These are phyloP conservation scores for Nasonia vitripennis DNA, from an alignment of 1,140 invertebrate species.

Conservation along the genomic window DNA sequence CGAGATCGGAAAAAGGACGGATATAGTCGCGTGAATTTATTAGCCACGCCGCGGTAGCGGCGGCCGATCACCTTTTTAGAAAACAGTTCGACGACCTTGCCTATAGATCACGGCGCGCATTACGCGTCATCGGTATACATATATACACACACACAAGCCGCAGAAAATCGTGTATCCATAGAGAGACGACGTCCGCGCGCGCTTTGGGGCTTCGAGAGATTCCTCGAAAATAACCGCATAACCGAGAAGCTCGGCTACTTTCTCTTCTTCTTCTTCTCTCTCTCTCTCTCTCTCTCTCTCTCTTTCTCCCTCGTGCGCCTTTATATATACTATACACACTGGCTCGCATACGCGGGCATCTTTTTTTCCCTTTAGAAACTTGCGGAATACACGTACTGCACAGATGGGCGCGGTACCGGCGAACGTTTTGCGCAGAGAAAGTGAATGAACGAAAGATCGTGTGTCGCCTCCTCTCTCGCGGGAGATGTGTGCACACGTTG, in stretches of 20 bases:
- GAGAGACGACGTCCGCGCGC: not conserved
- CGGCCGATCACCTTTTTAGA: not conserved
- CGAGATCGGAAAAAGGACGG: not conserved
- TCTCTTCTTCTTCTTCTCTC: not conserved
- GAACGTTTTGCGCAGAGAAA: not conserved
- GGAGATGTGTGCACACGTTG: not conserved
- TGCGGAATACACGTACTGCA: not conserved
- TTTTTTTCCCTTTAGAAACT: not conserved
- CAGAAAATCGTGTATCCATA: not conserved
- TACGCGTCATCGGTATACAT: not conserved
- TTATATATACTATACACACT: not conserved
- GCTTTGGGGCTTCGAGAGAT: not conserved
- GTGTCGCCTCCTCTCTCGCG: not conserved
- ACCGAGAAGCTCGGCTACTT: not conserved
- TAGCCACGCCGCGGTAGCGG: not conserved
- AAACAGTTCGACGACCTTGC: not conserved
- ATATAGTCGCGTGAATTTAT: not conserved
- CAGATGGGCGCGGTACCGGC: not conserved
- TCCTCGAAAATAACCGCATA: conserved; percentile 3
- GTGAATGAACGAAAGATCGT: not conserved
- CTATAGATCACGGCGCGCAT: not conserved
- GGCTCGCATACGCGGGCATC: not conserved
- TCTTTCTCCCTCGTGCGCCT: not conserved
- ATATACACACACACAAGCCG: no score
- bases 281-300: not conserved